These are phyloP conservation scores for Cryptotis parvus DNA, from an alignment of 2,113 vertebrate species.

Conservation along the genomic window DNA sequence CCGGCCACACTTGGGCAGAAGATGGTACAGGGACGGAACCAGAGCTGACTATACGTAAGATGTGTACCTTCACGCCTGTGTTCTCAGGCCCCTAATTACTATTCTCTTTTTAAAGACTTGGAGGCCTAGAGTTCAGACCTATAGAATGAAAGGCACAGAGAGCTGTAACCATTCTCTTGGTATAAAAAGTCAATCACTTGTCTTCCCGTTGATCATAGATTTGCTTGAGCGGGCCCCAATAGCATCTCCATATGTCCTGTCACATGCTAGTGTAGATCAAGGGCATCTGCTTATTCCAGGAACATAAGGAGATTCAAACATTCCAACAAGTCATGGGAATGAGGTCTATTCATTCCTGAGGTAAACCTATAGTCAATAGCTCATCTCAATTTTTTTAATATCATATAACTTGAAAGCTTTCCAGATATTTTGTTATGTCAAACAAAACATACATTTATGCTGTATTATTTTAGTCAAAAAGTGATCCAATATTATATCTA, in stretches of 20 bases:
- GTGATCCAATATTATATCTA: not conserved
- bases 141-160: not conserved
- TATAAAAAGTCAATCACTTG: not conserved
- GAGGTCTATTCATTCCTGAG: not conserved
- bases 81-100: not conserved
- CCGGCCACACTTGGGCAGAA: too few relatives aligned
- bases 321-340: too few relatives aligned
- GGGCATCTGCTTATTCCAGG: too few relatives aligned
- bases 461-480: slow-evolving; percentile 38
- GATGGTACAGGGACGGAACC: too few relatives aligned
- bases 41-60: too few relatives aligned
- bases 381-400: not conserved
- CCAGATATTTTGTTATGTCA: not conserved
- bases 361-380: not conserved
- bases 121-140: not conserved
- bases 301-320: too few relatives aligned
- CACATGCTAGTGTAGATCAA: too few relatives aligned
- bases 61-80: too few relatives aligned
- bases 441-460: slow-evolving; percentile 22
- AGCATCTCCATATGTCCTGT: too few relatives aligned
- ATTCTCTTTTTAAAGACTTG: not conserved
- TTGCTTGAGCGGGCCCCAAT: too few relatives aligned
- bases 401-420: not conserved
- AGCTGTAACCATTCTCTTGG: not conserved
- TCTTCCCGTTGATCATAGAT: too few relatives aligned